Conservation (phyloP, 2,888 invertebrate genomes). For the Caenorhabditis uteleia region DNA sequence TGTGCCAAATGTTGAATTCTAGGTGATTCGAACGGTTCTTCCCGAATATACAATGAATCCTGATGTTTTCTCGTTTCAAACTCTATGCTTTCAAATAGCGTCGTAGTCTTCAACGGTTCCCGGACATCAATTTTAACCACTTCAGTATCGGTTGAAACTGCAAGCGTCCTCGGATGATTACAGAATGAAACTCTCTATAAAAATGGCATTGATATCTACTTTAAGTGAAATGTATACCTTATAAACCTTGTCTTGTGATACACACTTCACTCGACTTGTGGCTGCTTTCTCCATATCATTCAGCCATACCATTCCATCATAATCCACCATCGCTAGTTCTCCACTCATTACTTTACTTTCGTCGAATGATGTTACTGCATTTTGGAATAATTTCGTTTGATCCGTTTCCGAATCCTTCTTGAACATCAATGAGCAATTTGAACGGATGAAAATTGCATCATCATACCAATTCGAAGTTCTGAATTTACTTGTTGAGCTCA, state of each 20-base stretch:
- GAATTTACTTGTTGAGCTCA: too few relatives aligned
- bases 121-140: slow-evolving; percentile 15
- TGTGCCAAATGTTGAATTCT: slow-evolving; percentile 19
- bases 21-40: slow-evolving; percentile 1
- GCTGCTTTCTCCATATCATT: slow-evolving; percentile 1
- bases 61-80: slow-evolving; percentile 8
- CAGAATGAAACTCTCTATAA: slow-evolving; percentile 9
- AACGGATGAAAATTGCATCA: too few relatives aligned
- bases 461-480: slow-evolving; percentile 1
- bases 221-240: too few relatives aligned
- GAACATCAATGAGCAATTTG: background rate
- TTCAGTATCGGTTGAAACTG: slow-evolving; percentile 6
- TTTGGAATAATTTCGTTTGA: too few relatives aligned
- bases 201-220: too few relatives aligned
- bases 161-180: slow-evolving; percentile 23
- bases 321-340: slow-evolving; percentile 25
- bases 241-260: too few relatives aligned
- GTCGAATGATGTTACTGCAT: slow-evolving; percentile 18
- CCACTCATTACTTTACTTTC: slow-evolving; percentile 26
- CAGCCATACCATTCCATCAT: slow-evolving; percentile 25
- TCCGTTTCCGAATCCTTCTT: background rate
- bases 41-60: slow-evolving; percentile 18
- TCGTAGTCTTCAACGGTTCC: background rate
- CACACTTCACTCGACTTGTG: background rate
- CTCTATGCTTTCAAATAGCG: slow-evolving; percentile 5